These are phyloP conservation scores for Anguilla megastoma DNA, from an alignment of 2,797 vertebrate genomes.

Conservation along the genomic window DNA sequence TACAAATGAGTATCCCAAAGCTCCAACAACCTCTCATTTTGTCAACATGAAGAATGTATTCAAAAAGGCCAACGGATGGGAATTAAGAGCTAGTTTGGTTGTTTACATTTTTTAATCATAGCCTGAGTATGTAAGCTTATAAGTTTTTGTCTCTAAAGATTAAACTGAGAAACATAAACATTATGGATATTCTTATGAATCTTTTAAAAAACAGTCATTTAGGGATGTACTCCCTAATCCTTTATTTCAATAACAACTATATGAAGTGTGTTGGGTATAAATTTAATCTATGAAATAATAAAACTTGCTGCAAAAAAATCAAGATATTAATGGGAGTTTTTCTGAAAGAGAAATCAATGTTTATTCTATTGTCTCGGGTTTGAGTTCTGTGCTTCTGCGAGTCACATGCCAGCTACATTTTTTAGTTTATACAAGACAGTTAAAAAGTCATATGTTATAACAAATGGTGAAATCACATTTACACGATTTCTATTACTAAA, in stretches of 20 bases:
- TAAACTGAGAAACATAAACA: conserved; percentile 18
- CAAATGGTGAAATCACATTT: background rate
- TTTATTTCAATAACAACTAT: conserved; percentile 57
- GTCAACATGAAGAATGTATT: background rate
- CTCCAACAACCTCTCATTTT: background rate
- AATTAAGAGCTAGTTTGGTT: background rate
- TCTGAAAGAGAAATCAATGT: conserved; percentile 49
- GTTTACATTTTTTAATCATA: background rate
- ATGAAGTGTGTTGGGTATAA: conserved; percentile 41
- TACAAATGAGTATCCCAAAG: background rate
- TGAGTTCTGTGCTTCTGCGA: conserved; percentile 15
- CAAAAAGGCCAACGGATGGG: background rate
- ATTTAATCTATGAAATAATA: conserved; percentile 53
- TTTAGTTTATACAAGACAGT: conserved; percentile 28
- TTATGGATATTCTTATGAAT: conserved; percentile 39
- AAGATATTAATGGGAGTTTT: background rate
- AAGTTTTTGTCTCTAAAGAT: background rate
- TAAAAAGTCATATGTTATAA: conserved; percentile 24
- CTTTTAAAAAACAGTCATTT: conserved; percentile 35
- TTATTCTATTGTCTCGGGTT: conserved; percentile 40
- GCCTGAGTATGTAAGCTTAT: background rate
- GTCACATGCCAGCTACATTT: background rate
- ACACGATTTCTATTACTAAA: background rate
- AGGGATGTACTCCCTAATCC: conserved; percentile 52
- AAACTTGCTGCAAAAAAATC: conserved; percentile 56